A percentile compares a stretch with the other conserved stretches of the same genome.
Evolutionary conservation across 2,797 vertebrate species (phyloP).

Genomic region (Craterocephalus amniculus): DNA sequence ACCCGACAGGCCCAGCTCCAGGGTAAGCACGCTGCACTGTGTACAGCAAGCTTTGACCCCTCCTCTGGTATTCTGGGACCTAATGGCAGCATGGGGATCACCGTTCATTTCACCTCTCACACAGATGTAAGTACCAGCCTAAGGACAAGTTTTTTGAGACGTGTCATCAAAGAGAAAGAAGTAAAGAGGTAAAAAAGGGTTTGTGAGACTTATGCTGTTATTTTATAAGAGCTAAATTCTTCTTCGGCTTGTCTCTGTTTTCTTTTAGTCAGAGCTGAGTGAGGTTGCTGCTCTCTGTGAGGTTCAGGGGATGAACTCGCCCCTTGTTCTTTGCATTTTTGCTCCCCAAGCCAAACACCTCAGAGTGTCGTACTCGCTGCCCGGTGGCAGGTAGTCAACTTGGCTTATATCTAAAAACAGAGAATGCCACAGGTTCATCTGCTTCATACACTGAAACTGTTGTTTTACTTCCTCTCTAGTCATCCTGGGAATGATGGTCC

Average conservation of each 20-base stretch:
- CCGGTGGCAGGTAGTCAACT: slow-evolving; percentile 58
- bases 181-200: too few relatives aligned
- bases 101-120: slow-evolving; percentile 79
- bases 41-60: slow-evolving; percentile 78
- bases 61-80: slow-evolving; percentile 83
- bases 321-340: slow-evolving; percentile 84
- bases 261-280: slow-evolving; percentile 82
- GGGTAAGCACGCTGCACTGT: slow-evolving; percentile 83
- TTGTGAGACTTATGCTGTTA: background rate
- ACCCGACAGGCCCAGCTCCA: slow-evolving; percentile 70
- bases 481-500: slow-evolving; percentile 22
- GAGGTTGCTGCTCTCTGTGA: slow-evolving; percentile 85
- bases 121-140: slow-evolving; percentile 74
- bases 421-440: background rate
- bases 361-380: slow-evolving; percentile 81
- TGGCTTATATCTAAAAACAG: background rate
- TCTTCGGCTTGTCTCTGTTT: background rate
- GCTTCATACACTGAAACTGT: background rate
- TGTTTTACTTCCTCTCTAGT: slow-evolving; percentile 58
- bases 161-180: background rate
- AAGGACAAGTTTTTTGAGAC: background rate
- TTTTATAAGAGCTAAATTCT: slow-evolving; percentile 1
- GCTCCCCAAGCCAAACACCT: slow-evolving; percentile 82
- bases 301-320: slow-evolving; percentile 86
- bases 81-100: slow-evolving; percentile 82